Evolutionary conservation across 1,140 invertebrate genomes (phyloP), one percentile per base, ranked within the genome.

Genomic region (Drosophila arawakana): DNA sequence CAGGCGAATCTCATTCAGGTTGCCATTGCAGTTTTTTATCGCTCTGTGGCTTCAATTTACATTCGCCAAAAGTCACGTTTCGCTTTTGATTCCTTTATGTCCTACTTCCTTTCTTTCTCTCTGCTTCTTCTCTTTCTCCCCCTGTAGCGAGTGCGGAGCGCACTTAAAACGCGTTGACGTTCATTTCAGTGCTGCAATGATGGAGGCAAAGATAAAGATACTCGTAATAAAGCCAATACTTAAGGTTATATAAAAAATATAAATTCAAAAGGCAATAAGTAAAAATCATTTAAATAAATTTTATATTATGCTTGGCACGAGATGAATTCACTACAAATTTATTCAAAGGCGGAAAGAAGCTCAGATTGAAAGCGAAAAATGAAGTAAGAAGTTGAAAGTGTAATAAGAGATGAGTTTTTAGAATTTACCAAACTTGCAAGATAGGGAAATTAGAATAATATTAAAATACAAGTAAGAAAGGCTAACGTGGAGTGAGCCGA

Each of bases 11-110:
- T 82, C 49, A 73, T 70, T 76, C 73, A 76, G 70, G 80, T 88
- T 89, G 84, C 60, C 83, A 88, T 88, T 66, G 80, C 83, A 88
- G 57, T 79, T 82, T 76, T 68, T 65, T 85, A 85, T 85, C 70
- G 74, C 67, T 72, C 78, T 73, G 75, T 68, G 75, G 74, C 81
- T 74, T 86, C 81, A 78, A 85, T 81, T 84, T 78, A 73, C 59
- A 71, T 86, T 69, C 37, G 70, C 67, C 73, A 80, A 80, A 88
- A 88, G 83, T 88, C 83, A 88, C 83, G 83, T 88, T 88, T 55
- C 77, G 70, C 49, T 58, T 73, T 65, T 75, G 84, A 83, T 89
- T 88, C 73, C 41, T 73, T 73, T 77, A 67, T 70, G 83, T 41
- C 50, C 18, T 37, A 15, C 34, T 55, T n/a, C 10, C 18, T 57